Evolutionary conservation across 2,113 vertebrate species (phyloP).

Genomic region (Callospermophilus lateralis): DNA sequence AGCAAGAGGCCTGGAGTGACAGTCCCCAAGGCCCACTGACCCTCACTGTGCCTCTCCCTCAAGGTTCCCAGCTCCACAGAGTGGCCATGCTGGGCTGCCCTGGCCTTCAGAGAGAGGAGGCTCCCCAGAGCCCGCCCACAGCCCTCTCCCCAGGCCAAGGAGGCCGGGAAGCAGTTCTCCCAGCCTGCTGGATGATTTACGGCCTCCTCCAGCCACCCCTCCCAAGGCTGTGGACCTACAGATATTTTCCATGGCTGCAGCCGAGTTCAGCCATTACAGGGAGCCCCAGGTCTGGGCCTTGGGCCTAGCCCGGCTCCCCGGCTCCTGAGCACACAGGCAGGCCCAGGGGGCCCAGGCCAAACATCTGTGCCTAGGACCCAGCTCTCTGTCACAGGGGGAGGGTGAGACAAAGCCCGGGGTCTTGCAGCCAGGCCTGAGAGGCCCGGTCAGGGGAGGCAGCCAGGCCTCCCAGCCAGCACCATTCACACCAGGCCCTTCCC

Average conservation of each 20-base stretch:
- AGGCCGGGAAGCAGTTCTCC: background rate
- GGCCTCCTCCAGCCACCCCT: conserved; percentile 1
- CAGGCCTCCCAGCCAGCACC: conserved; percentile 66
- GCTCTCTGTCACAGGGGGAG: conserved; percentile 8
- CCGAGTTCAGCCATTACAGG: background rate
- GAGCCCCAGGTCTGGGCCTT: background rate
- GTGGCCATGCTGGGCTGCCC: background rate
- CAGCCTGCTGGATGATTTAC: conserved; percentile 53
- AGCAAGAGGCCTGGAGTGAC: background rate
- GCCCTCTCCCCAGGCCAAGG: background rate
- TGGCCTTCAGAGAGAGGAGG: background rate
- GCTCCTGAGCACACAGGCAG: background rate
- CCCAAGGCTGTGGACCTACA: conserved; percentile 52
- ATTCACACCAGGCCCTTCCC: conserved; percentile 75
- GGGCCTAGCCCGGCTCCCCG: background rate
- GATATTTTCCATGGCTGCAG: conserved; percentile 60
- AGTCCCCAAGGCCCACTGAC: background rate
- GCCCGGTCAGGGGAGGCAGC: background rate
- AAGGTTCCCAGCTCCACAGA: background rate
- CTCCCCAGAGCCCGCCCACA: conserved; percentile 16
- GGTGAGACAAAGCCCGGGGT: conserved; percentile 19
- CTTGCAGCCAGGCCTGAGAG: conserved; percentile 46
- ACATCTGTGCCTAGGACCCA: conserved; percentile 57
- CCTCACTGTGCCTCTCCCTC: background rate
- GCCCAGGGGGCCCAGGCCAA: background rate